Conservation (phyloP, 2,113 vertebrate species). For the Nipponia nippon region DNA sequence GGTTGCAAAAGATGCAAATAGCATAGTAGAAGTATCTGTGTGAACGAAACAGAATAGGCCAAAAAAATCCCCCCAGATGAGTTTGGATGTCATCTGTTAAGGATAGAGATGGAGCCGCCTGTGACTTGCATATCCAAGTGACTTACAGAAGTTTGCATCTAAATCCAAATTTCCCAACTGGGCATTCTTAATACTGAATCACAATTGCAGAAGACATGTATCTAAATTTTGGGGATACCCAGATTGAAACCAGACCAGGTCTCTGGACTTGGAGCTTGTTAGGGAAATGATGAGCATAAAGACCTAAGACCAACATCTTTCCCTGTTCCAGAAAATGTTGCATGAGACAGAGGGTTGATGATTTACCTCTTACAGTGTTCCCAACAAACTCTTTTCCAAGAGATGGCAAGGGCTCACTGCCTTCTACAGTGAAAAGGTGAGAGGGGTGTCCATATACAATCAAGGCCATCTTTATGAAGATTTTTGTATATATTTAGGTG, state of each 20-base stretch:
- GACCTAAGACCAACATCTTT: background rate
- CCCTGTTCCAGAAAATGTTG: background rate
- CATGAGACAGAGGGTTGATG: background rate
- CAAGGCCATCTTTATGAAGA: background rate
- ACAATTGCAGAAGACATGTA: fast-evolving
- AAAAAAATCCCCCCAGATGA: background rate
- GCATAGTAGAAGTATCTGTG: fast-evolving
- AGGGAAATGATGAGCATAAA: background rate
- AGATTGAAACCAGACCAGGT: fast-evolving
- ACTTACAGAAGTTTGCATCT: background rate
- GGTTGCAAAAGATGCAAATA: background rate
- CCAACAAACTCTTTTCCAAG: background rate
- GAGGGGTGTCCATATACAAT: background rate
- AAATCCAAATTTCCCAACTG: background rate
- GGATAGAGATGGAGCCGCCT: background rate
- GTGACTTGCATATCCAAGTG: background rate
- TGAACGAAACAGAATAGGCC: background rate
- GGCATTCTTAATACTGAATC: background rate
- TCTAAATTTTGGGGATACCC: background rate
- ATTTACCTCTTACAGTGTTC: background rate
- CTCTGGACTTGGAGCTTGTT: background rate
- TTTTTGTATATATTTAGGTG: background rate
- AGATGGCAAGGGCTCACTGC: background rate
- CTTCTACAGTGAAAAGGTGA: background rate
- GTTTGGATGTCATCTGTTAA: background rate